Base-by-base conservation (phyloP, 2,888 invertebrate genomes). In the Acrobasis suavella region DNA sequence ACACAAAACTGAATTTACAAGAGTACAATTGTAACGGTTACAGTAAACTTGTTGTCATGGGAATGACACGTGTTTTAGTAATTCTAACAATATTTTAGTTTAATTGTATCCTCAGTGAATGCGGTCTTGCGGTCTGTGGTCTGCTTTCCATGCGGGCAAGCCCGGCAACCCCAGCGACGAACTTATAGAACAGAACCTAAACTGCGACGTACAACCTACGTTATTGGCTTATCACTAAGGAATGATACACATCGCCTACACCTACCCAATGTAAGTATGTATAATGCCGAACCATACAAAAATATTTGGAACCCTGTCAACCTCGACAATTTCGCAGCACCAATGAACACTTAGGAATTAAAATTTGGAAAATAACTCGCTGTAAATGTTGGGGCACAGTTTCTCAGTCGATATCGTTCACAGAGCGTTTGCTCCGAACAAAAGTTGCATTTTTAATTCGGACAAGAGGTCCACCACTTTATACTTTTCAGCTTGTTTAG, bases 311-410 rank as follows among this genome's bases (percentile, higher is more conserved):
- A 89, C 89, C 89, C 89, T 87, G 86, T 87, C 80, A 69, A 68
- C 81, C 80, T 77, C 76, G 72, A 78, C 72, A 83, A 82, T 82
- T 84, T 83, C 72, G 82, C 81, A 90, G 87, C 90, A 89, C 88
- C 90, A 81, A 80, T 85, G 81, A 85, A 89, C 86, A 89, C 87
- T 81, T 81, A 76, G 70, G 74, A 74, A 74, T 77, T 73, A 71
- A 75, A 71, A 68, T 78, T 78, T 68, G 72, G 76, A 78, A 80
- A 77, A 68, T 62, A 66, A 62, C 39, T 66, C 55, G 60, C 62
- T 65, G 64, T 52, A 58, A 60, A 60, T 67, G 66, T 67, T 65
- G 62, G 66, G 67, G 67, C 58, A 64, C 67, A 64, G 32, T 65
- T 32, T 73, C 14, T 62, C 76, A 73, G 75, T 73, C 72, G 62